Conservation (phyloP, 2,888 invertebrate species). For the Odontothrips loti region DNA sequence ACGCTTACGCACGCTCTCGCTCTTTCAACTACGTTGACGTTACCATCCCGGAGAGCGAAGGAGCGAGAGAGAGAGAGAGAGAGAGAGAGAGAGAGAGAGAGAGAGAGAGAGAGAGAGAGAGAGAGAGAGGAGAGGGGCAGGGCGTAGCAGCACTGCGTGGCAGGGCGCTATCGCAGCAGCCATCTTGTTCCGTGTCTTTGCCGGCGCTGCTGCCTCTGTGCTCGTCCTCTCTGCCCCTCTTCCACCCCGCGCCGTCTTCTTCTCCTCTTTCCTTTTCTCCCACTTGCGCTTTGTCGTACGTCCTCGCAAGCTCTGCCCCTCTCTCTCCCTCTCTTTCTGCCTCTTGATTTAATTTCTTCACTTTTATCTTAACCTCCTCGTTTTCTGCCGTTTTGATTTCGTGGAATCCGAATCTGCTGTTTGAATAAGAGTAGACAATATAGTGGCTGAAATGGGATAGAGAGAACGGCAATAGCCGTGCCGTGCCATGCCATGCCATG, state of each 20-base stretch:
- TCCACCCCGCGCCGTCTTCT: background rate
- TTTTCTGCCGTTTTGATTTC: too few species aligned
- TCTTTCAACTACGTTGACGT: background rate
- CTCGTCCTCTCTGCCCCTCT: background rate
- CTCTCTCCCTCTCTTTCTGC: background rate
- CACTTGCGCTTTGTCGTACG: background rate
- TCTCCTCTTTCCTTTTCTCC: background rate
- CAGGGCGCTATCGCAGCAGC: conserved; percentile 10
- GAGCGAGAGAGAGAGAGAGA: background rate
- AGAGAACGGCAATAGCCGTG: too few species aligned
- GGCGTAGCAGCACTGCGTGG: background rate
- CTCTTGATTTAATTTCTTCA: background rate
- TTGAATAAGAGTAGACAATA: too few species aligned
- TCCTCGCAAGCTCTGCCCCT: too few species aligned
- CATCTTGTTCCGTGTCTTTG: conserved; percentile 26
- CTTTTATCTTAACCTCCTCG: too few species aligned
- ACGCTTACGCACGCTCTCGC: too few species aligned
- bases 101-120: background rate
- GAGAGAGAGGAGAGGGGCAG: background rate
- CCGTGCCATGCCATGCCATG: too few species aligned
- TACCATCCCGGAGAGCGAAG: background rate
- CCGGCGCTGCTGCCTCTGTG: conserved; percentile 1
- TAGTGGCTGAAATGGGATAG: too few species aligned
- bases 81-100: background rate
- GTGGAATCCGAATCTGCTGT: too few species aligned